Base-by-base conservation (phyloP, 1,140 invertebrate genomes). In the Drosophila chauvacae region DNA sequence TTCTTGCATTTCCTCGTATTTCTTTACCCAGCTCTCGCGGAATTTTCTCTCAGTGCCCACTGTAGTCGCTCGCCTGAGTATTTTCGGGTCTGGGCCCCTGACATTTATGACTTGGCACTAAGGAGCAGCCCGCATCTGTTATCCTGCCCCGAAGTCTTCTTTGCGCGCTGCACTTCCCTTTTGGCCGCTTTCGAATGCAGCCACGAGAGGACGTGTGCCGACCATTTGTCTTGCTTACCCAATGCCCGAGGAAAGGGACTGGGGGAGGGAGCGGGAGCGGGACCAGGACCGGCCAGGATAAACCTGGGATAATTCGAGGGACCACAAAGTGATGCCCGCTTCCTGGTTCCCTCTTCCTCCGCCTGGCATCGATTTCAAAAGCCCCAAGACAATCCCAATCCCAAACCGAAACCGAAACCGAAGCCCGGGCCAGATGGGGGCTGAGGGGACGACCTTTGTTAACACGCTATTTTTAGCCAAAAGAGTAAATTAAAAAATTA, bases 81-180 rank as follows among this genome's bases (percentile, higher is more conserved):
- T 71, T 37, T 71, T 33, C 13, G 28, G 33, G 20, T 20, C 28
- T 26, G 69, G 69, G 65, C 30, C 30, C 66, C 81, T 85, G 81
- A 84, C 81, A 84, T 84, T 84, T 84, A 84, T 85, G 81, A 84
- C 72, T 68, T 81, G 72, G 77, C 77, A 77, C 77, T 72, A 71
- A 71, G 65, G 53, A 69, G 39, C 51, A 47, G 59, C 63, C 30
- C 48, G 45, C 44, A 42, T 50, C 61, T 65, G 45, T 69, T 65
- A 50, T 39, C 28, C 45, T 26, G 33, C 7, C 14, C 18, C 10
- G 5, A 14, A 11, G n/a, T 20, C 23, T 28, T 11, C 33, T n/a
- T 13, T 7, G 35, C 56, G 10, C 33, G 66, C 39, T 70, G 66
- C 66, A 68, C 33, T 70, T 68, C 48, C 41, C 13, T 14, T 23